Evolutionary conservation across 2,797 vertebrate genomes (phyloP).

Genomic region (Sarcoramphus papa): DNA sequence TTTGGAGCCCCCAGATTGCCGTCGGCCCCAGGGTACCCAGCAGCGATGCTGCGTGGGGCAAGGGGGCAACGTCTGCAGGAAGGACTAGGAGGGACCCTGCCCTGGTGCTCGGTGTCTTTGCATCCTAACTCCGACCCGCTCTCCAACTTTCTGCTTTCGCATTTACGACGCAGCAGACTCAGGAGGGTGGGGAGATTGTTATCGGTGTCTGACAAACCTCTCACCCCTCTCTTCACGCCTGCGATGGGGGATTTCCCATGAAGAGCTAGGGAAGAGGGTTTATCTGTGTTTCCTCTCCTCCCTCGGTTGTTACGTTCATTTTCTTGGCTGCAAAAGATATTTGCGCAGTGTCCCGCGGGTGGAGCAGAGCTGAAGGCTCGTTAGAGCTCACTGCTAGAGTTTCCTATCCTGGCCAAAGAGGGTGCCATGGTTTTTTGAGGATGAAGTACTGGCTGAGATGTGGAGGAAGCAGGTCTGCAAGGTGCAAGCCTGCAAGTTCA

Average conservation of each 20-base stretch:
- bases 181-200: neutral
- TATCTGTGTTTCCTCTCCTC: neutral
- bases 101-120: accelerated
- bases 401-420: neutral
- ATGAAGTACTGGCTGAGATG: neutral
- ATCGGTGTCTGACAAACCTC: neutral
- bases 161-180: accelerated
- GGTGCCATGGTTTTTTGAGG: neutral
- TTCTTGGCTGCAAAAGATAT: neutral
- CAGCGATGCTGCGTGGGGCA: accelerated
- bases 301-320: neutral
- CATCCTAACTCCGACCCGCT: accelerated
- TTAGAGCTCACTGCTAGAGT: neutral
- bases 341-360: accelerated
- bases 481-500: neutral
- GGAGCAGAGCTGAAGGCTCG: neutral
- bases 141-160: neutral
- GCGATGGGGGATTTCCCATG: neutral
- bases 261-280: neutral
- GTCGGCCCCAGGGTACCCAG: accelerated
- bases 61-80: accelerated
- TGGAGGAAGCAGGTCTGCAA: neutral
- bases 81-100: accelerated
- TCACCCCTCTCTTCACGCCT: neutral
- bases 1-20: accelerated